These are phyloP conservation scores for Laspeyria flexula DNA, from an alignment of 2,888 invertebrate genomes.

Conservation along the genomic window DNA sequence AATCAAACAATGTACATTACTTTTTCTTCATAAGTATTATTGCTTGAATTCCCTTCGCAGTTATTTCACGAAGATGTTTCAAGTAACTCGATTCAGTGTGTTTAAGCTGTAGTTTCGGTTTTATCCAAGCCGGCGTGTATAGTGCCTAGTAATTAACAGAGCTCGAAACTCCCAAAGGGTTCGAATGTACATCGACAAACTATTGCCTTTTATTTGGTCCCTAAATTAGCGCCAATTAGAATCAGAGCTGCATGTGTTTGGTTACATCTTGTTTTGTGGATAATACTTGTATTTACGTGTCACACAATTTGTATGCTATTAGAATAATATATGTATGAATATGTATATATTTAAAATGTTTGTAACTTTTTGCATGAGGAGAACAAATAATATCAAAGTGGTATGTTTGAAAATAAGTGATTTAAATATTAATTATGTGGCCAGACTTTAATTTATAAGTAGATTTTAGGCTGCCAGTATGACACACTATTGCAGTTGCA, in stretches of 20 bases:
- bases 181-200: constrained; percentile 58
- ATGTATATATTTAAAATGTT: too few species aligned
- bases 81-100: constrained; percentile 30
- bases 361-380: too few species aligned
- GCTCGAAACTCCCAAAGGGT: constrained; percentile 54
- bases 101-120: constrained; percentile 50
- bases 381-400: too few species aligned
- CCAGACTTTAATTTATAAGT: too few species aligned
- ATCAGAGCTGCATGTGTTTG: constrained; percentile 38
- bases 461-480: too few species aligned
- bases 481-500: too few species aligned
- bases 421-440: too few species aligned
- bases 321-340: too few species aligned
- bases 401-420: too few species aligned
- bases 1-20: constrained; percentile 8
- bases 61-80: constrained; percentile 27
- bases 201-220: constrained; percentile 66
- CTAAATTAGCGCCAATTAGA: constrained; percentile 54
- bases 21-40: constrained; percentile 8
- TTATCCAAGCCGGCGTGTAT: constrained; percentile 30
- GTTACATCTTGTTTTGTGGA: constrained; percentile 18
- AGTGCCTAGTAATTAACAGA: constrained; percentile 63
- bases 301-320: constrained; percentile 13
- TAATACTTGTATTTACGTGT: constrained; percentile 7
- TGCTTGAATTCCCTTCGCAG: constrained; percentile 16